Evolutionary conservation across 2,113 vertebrate genomes (phyloP).

Genomic region (Circaetus cinerascens): DNA sequence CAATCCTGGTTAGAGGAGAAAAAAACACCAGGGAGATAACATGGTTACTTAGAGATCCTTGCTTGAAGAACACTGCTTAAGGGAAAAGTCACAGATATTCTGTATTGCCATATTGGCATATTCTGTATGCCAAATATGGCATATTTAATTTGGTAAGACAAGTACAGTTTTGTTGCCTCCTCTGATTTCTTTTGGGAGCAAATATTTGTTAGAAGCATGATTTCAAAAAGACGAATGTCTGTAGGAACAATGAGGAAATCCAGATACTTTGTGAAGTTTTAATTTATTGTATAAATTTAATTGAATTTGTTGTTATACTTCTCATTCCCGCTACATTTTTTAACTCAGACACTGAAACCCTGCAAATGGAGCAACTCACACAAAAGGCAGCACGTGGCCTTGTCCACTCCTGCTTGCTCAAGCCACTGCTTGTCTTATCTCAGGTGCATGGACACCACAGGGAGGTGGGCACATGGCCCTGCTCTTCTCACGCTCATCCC

Average conservation of each 20-base stretch:
- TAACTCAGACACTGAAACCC: neutral
- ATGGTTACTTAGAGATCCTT: neutral
- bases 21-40: neutral
- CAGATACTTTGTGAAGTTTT: neutral
- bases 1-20: neutral
- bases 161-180: neutral
- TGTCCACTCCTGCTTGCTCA: neutral
- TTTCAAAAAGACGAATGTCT: neutral
- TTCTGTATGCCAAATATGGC: neutral
- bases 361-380: rapidly evolving
- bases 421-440: neutral
- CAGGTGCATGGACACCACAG: neutral
- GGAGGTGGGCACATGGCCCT: rapidly evolving
- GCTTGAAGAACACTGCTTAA: neutral
- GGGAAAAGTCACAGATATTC: neutral
- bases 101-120: neutral
- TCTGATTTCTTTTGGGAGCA: neutral
- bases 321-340: neutral
- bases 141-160: neutral
- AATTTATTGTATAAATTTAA: neutral
- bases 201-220: neutral
- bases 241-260: neutral
- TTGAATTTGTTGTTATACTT: neutral
- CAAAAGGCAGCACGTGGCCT: rapidly evolving
- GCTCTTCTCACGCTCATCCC: rapidly evolving